Evolutionary conservation across 2,888 invertebrate species (phyloP).

Genomic region (Conistra vaccinii): DNA sequence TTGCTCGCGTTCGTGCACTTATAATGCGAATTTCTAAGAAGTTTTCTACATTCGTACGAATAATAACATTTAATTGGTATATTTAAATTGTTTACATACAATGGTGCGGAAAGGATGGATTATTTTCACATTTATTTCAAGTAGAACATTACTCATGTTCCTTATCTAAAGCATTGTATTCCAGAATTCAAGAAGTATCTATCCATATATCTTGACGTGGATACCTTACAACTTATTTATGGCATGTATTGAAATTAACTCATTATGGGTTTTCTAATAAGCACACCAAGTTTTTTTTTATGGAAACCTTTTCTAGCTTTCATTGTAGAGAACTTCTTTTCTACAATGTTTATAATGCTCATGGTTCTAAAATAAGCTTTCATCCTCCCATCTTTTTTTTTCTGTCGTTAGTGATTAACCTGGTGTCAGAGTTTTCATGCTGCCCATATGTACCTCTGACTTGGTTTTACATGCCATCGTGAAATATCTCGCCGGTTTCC

Average conservation of each 20-base stretch:
- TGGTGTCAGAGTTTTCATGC: too few relatives aligned
- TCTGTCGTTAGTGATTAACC: too few relatives aligned
- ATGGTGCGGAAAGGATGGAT: too few relatives aligned
- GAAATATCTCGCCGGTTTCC: too few relatives aligned
- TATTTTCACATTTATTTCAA: too few relatives aligned
- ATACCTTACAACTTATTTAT: not conserved
- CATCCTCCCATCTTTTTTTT: too few relatives aligned
- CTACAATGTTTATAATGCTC: not conserved
- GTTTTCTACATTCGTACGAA: conserved; percentile 54
- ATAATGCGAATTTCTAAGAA: conserved; percentile 69
- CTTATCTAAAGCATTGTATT: too few relatives aligned
- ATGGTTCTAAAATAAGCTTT: not conserved
- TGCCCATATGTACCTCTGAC: too few relatives aligned
- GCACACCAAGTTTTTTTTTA: not conserved
- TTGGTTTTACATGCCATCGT: too few relatives aligned
- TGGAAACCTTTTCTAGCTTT: not conserved
- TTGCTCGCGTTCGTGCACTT: conserved; percentile 70
- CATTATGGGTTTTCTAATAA: not conserved
- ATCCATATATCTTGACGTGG: not conserved
- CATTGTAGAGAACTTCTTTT: not conserved
- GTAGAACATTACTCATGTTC: too few relatives aligned
- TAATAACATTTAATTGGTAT: conserved; percentile 64
- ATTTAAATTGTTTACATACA: conserved; percentile 51
- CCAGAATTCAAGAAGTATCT: not conserved
- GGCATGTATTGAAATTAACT: conserved; percentile 1